Conservation (phyloP, 2,113 vertebrate species). For the Urocolius indicus region DNA sequence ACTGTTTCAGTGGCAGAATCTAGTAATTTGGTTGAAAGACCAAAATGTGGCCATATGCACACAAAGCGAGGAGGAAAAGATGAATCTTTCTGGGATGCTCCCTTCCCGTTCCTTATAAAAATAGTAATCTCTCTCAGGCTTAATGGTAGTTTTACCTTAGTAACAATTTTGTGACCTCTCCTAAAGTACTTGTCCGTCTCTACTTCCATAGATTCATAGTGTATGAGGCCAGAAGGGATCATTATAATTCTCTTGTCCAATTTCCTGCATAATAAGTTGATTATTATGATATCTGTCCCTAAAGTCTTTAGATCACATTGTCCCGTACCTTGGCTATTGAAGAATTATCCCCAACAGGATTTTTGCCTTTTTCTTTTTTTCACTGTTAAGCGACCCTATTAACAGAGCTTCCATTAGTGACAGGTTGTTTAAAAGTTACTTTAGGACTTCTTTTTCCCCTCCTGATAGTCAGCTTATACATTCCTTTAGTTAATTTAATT, state of each 20-base stretch:
- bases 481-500: slow-evolving; percentile 52
- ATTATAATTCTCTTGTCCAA: not conserved
- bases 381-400: slow-evolving; percentile 63
- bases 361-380: slow-evolving; percentile 30
- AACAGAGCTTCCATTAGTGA: slow-evolving; percentile 40
- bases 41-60: not conserved
- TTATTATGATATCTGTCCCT: slow-evolving; percentile 35
- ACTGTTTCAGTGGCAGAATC: not conserved
- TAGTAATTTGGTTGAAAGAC: not conserved
- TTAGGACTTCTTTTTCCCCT: not conserved
- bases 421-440: slow-evolving; percentile 32
- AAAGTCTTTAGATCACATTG: slow-evolving; percentile 19
- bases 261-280: not conserved
- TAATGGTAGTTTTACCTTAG: not conserved
- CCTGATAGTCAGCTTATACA: not conserved
- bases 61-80: not conserved
- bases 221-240: not conserved
- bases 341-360: slow-evolving; percentile 63
- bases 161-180: not conserved
- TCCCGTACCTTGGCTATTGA: slow-evolving; percentile 6
- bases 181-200: not conserved
- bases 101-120: not conserved
- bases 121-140: not conserved
- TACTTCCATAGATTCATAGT: not conserved
- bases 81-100: not conserved